Evolutionary conservation across 2,113 vertebrate genomes (phyloP), one percentile per base, ranked within the genome.

Genomic region (Alexandromys fortis): DNA sequence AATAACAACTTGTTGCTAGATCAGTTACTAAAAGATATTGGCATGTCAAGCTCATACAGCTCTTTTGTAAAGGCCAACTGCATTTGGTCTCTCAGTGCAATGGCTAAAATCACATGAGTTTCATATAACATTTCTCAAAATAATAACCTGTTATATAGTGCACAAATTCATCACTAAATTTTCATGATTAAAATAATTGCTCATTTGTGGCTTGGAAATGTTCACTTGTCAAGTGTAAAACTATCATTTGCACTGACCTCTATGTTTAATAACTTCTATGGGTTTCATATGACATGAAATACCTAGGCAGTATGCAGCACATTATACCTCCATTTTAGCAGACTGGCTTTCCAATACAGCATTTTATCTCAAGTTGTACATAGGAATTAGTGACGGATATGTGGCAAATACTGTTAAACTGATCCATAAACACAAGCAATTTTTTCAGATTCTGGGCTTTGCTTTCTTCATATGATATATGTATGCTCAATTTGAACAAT

Each of bases 21-120:
- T 79, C 21, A 91, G 65, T 87, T 61, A 38, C 30, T 65, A 94
- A 79, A n/a, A 90, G 52, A 88, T 90, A 94, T 35, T 47, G 26
- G 45, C 33, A 52, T 70, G 38, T 45, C 42, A 82, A 52, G 14
- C 7, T 63, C 17, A 55, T 33, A 76, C 28, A 90, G 92, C 19
- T 94, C 63, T 92, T 58, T 35, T 47, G 3, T 11, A 79, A 85
- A 83, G 24, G 14, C 45, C 87, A 68, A 63, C 24, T 79, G 16
- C 24, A 33, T 86, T 91, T 81, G 65, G 61, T 42, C 22, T 92
- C 35, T 35, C 0, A 12, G 7, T 3, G 8, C 82, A 92, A 61
- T 90, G 45, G 4, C 13, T 5, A 5, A 73, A 47, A 76, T 12
- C n/a, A 38, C 7, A 3, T 28, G 0, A 19, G 5, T 83, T 94